These are phyloP conservation scores for Antigone vipio DNA, from an alignment of 2,113 vertebrate species.

Conservation along the genomic window DNA sequence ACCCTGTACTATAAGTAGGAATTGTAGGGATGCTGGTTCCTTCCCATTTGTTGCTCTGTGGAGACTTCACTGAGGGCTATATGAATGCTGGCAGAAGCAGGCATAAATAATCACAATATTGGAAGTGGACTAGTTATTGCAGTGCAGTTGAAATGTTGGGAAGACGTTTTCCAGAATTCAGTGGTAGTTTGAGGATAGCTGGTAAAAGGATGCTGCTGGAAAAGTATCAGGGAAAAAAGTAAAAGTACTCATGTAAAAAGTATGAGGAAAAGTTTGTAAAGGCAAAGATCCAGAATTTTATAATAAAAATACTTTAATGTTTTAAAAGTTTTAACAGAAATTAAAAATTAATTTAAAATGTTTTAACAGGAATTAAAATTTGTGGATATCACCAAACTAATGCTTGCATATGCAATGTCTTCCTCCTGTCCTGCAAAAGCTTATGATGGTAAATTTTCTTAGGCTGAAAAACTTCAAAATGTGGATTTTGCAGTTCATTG, in stretches of 20 bases:
- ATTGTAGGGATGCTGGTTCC: background rate
- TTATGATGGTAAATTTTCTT: background rate
- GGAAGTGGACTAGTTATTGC: background rate
- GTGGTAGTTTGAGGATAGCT: background rate
- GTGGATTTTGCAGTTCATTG: background rate
- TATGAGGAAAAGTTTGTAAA: background rate
- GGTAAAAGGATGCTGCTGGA: background rate
- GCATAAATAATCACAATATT: background rate
- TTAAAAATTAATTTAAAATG: background rate
- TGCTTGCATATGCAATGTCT: background rate
- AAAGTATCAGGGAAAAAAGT: background rate
- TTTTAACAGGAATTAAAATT: background rate
- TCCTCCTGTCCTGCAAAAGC: background rate
- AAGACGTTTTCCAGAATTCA: background rate
- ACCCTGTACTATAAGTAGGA: background rate
- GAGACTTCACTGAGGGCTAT: background rate
- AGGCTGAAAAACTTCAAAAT: background rate
- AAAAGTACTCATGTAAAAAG: background rate
- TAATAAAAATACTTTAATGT: background rate
- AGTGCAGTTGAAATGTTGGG: background rate
- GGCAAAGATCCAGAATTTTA: background rate
- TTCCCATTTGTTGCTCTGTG: background rate
- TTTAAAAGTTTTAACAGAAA: background rate
- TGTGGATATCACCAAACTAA: background rate
- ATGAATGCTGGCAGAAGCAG: background rate